These are phyloP conservation scores for Chelonus insularis DNA, from an alignment of 1,140 invertebrate genomes.

Conservation along the genomic window DNA sequence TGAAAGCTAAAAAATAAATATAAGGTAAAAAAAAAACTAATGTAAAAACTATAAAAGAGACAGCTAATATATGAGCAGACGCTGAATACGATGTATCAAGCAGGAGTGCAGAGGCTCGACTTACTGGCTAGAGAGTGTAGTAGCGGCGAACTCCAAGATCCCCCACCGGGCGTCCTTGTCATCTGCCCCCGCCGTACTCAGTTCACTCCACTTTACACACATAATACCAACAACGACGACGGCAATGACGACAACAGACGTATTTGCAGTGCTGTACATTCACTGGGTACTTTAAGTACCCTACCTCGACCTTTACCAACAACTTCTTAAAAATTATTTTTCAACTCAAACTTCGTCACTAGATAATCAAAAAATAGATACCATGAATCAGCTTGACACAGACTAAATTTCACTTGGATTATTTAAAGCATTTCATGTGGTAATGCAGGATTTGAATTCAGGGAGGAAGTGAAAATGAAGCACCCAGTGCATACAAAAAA, in stretches of 20 bases:
- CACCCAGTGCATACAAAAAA: constrained; percentile 1
- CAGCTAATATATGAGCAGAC: not conserved
- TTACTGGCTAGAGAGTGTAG: not conserved
- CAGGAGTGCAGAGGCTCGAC: constrained; percentile 17
- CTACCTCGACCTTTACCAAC: constrained; percentile 4
- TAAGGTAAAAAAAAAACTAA: not conserved
- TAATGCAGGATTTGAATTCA: not conserved
- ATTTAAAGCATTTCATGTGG: not conserved
- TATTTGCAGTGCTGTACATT: constrained; percentile 19
- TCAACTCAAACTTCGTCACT: not conserved
- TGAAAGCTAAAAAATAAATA: not conserved
- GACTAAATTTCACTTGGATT: too few relatives aligned
- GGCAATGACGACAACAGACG: constrained; percentile 12
- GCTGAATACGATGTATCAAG: not conserved
- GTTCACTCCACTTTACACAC: not conserved
- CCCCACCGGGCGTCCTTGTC: constrained; percentile 8
- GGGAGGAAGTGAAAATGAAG: not conserved
- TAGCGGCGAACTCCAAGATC: constrained; percentile 2
- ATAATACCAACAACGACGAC: not conserved
- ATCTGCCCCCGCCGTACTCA: not conserved
- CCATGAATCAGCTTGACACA: too few relatives aligned
- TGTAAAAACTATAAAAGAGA: not conserved
- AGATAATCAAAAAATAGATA: not conserved
- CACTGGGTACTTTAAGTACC: not conserved
- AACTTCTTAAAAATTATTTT: not conserved